Conservation (phyloP, 2,797 vertebrate species). For the Crenichthys baileyi region DNA sequence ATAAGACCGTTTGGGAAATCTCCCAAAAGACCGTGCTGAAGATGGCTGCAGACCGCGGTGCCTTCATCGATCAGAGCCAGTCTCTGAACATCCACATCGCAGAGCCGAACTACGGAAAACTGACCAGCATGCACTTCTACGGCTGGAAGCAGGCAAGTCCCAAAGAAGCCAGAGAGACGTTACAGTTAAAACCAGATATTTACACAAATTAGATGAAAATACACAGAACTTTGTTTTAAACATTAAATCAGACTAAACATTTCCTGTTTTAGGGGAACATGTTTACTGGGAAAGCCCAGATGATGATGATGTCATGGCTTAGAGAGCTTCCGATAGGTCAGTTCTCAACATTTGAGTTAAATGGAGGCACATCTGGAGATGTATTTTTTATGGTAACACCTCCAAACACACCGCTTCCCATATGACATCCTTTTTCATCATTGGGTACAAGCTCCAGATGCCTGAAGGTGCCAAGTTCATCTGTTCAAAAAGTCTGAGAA, state of each 20-base stretch:
- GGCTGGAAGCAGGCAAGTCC: conserved; percentile 93
- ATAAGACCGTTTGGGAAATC: conserved; percentile 99
- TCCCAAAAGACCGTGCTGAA: conserved; percentile 94
- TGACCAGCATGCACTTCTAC: conserved; percentile 99
- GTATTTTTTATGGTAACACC: too few relatives aligned
- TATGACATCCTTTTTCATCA: too few relatives aligned
- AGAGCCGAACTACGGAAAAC: conserved; percentile 97
- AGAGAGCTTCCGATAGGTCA: too few relatives aligned
- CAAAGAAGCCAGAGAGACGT: neutral
- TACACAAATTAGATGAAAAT: neutral
- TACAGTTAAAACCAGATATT: neutral
- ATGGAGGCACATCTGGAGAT: too few relatives aligned
- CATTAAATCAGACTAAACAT: neutral
- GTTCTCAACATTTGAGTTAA: too few relatives aligned
- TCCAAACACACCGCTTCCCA: too few relatives aligned
- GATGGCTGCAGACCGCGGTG: conserved; percentile 96
- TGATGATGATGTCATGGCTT: too few relatives aligned
- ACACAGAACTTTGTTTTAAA: neutral
- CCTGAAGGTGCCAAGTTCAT: too few relatives aligned
- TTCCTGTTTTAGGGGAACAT: neutral
- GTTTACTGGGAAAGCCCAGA: neutral
- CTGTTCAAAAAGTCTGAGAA: too few relatives aligned
- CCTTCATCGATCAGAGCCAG: conserved; percentile 98
- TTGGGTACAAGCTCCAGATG: too few relatives aligned
- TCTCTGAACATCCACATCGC: conserved; percentile 98